Evolutionary conservation across 2,113 vertebrate genomes (phyloP), one percentile per base, ranked within the genome.

Genomic region (Stomatorhinus ivindoensis): DNA sequence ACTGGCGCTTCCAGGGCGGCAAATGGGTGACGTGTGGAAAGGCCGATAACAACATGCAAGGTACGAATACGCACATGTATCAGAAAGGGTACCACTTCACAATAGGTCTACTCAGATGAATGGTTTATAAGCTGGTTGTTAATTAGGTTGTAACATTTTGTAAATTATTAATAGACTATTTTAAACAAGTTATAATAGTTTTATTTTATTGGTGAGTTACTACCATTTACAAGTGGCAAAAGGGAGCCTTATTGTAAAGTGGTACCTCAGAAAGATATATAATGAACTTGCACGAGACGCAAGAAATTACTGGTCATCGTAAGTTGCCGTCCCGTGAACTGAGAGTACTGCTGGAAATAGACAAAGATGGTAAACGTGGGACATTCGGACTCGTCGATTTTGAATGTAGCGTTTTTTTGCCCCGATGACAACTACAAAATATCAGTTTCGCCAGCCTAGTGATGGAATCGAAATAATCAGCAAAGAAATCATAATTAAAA

Each of bases 11-110:
- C 94, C 98, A 99, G 90, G 98, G 98, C 39, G 98, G 98, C 61
- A 99, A 99, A 91, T 99, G 98, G 98, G 98, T 99, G 92, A 99
- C 98, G 4, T 99, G 98, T 89, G 98, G 98, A 50, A 99, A 99
- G 93, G 98, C 98, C 0, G 98, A 99, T 94, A 99, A 98, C 92
- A 99, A 99, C 91, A 99, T 99, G 98, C 98, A 99, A 97, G 98
- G 98, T 99, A 92, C 89, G 94, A 31, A 35, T 31, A 35, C 17
- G 35, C 73, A 69, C 31, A 69, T 11, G 27, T 42, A 7, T 55
- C 1, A 7, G 19, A 65, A 82, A 87, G 27, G 27, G n/a, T 21
- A 4, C 5, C 53, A 21, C 53, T 21, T 55, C 5, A 53, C 51
- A 53, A 44, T 39, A 39, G 19, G 39, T 7, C 17, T 53, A 4